These are phyloP conservation scores for Enteromius mattozi DNA, from an alignment of 2,797 vertebrate species.

Conservation along the genomic window DNA sequence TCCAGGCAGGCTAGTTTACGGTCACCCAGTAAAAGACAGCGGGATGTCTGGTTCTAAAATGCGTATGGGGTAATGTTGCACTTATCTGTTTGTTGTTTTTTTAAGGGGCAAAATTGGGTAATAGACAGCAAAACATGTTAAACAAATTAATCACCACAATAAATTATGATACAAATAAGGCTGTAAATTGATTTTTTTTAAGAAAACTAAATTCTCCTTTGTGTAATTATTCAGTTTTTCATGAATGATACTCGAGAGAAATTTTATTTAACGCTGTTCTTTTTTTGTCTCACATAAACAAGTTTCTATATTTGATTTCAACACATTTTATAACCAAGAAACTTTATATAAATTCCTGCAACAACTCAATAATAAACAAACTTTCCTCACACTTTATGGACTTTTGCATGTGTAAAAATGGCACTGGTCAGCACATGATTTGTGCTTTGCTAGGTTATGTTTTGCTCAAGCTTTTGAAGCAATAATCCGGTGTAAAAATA, in stretches of 20 bases:
- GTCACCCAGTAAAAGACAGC: slow-evolving; percentile 77
- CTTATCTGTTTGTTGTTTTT: slow-evolving; percentile 76
- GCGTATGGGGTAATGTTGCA: slow-evolving; percentile 62
- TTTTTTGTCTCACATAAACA: background rate
- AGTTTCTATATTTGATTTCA: background rate
- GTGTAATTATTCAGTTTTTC: background rate
- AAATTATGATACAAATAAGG: background rate
- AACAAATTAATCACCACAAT: background rate
- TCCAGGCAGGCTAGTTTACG: slow-evolving; percentile 75
- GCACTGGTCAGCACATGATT: background rate
- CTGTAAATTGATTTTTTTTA: background rate
- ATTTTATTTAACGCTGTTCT: background rate
- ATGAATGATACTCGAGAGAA: background rate
- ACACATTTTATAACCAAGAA: background rate
- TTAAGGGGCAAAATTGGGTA: background rate
- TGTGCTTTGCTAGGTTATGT: background rate
- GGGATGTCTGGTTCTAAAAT: slow-evolving; percentile 74
- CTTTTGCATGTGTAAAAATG: background rate
- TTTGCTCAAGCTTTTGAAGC: background rate
- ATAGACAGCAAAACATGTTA: background rate
- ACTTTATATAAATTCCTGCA: background rate
- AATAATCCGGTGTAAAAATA: background rate
- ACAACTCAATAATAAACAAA: background rate
- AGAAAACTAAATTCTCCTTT: background rate
- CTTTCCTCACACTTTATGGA: background rate